Base-by-base conservation (phyloP, 1,140 invertebrate genomes). In the Aphelenchoides fujianensis region DNA sequence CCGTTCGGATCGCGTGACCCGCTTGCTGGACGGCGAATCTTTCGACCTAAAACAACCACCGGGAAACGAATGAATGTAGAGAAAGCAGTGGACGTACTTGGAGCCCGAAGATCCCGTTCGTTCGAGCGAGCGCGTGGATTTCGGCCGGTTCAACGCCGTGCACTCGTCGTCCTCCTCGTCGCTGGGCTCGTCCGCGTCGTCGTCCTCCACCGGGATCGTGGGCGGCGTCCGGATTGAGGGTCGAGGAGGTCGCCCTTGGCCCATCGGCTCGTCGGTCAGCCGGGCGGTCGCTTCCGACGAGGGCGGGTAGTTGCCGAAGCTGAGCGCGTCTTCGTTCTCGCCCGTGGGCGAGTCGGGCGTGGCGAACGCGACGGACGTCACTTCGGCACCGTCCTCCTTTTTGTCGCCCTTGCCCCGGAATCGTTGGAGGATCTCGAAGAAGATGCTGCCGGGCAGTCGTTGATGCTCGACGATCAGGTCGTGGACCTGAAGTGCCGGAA, bases 381-480 rank as follows among this genome's bases (percentile, higher is more conserved):
- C 41, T 12, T 16, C 41, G 23, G 23, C 41, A 23, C 41, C 41
- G 41, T 48, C 41, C 34, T 16, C 32, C 27, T n/a, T n/a, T n/a
- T n/a, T n/a, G n/a, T n/a, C n/a, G n/a, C n/a, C n/a, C n/a, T 63
- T 48, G 41, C 63, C 5, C 32, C 48, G n/a, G 23, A 76, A 71
- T 27, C 78, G 73, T 31, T 79, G 79, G 41, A 53, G 67, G 54
- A 82, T 78, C 9, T 55, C 80, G 16, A 64, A 67, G 12, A 81
- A 66, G 31, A 83, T 82, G 61, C 79, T 84, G 23, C 82, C 82
- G 19, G 82, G 82, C 19, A 83, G 54, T 9, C 71, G 64, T 71
- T 83, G 82, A 74, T 82, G 82, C 37, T 77, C 70, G n/a, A 55
- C 36, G 57, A 82, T 82, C 59, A 82, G 70, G 35, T 71, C 34